Conservation (phyloP, 2,888 invertebrate species). For the Volucella inanis region DNA sequence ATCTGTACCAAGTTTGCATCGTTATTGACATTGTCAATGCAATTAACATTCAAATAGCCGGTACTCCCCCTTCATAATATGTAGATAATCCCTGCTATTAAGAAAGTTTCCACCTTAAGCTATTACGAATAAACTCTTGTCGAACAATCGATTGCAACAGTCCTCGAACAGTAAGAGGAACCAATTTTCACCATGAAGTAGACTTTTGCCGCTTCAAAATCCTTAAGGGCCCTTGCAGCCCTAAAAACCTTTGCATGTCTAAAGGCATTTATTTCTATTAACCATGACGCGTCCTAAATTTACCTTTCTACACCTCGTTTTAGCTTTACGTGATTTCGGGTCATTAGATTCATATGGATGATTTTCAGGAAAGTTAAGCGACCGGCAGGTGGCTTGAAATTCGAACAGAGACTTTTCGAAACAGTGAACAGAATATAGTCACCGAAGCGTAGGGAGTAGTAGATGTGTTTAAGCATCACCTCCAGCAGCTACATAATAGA, state of each 20-base stretch:
- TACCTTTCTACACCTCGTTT: slow-evolving; percentile 35
- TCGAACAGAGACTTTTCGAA: too few species aligned
- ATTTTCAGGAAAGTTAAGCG: too few species aligned
- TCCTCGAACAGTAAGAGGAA: slow-evolving; percentile 24
- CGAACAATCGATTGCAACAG: slow-evolving; percentile 17
- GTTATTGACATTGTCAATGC: neutral
- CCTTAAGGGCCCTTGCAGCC: neutral
- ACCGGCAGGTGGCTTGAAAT: too few species aligned
- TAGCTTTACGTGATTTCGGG: slow-evolving; percentile 57
- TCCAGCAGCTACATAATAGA: too few species aligned
- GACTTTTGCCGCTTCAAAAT: too few species aligned
- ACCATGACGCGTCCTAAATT: slow-evolving; percentile 20
- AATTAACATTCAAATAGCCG: too few species aligned
- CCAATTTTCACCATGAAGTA: too few species aligned
- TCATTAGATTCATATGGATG: slow-evolving; percentile 41
- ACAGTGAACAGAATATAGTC: too few species aligned
- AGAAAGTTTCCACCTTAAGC: slow-evolving; percentile 32
- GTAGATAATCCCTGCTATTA: slow-evolving; percentile 30
- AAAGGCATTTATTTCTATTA: slow-evolving; percentile 59
- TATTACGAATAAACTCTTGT: slow-evolving; percentile 43
- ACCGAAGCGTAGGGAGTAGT: too few species aligned
- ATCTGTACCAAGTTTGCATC: slow-evolving; percentile 8
- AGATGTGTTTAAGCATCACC: too few species aligned
- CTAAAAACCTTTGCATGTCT: slow-evolving; percentile 55
- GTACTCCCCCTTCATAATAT: neutral